Conservation (phyloP, 2,888 invertebrate genomes). For the Ligdia adustata region DNA sequence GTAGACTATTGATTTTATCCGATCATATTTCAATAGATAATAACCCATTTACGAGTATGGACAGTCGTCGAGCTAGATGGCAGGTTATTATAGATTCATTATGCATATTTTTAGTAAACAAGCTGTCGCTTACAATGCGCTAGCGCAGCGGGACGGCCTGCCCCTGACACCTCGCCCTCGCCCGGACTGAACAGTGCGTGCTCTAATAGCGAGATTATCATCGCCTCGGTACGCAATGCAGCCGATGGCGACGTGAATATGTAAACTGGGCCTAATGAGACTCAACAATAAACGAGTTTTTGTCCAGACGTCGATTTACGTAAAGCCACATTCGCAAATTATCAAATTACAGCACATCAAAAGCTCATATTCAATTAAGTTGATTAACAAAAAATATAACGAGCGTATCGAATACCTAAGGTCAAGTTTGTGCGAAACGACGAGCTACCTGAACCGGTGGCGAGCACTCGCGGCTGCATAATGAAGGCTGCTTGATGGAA, state of each 20-base stretch:
- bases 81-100: conserved; percentile 82
- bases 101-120: conserved; percentile 84
- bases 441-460: conserved; percentile 75
- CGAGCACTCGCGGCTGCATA: conserved; percentile 70
- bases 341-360: conserved; percentile 77
- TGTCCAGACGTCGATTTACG: conserved; percentile 55
- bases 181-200: conserved; percentile 59
- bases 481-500: conserved; percentile 76
- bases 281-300: conserved; percentile 62
- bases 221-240: conserved; percentile 49
- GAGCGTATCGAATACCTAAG: conserved; percentile 79
- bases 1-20: conserved; percentile 36
- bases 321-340: conserved; percentile 70
- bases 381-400: conserved; percentile 72
- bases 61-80: conserved; percentile 58
- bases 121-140: conserved; percentile 83
- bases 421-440: conserved; percentile 71
- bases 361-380: conserved; percentile 69
- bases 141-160: conserved; percentile 71
- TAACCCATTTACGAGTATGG: conserved; percentile 37
- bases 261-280: conserved; percentile 44
- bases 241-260: conserved; percentile 36
- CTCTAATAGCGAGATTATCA: conserved; percentile 63
- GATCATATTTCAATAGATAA: conserved; percentile 43
- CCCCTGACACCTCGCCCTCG: conserved; percentile 70